These are phyloP conservation scores for Polyodon spathula DNA, from an alignment of 2,113 vertebrate genomes.

Conservation along the genomic window DNA sequence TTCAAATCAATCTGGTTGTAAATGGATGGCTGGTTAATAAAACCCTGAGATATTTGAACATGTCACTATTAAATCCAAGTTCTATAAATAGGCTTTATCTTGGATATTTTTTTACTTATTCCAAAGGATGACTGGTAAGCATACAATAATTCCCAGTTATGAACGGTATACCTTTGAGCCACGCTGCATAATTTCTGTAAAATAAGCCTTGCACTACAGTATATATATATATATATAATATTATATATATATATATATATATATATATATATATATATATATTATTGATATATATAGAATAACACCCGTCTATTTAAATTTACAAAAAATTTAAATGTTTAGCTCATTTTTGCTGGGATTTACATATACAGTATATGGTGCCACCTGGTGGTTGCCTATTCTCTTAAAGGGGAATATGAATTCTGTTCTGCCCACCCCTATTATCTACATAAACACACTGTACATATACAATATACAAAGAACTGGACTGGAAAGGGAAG, in stretches of 20 bases:
- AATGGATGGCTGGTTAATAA: constrained; percentile 22
- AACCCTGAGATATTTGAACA: constrained; percentile 13
- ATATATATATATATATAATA: too few species aligned
- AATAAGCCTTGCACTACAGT: constrained; percentile 12
- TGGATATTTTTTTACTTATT: too few species aligned
- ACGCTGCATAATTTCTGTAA: constrained; percentile 24
- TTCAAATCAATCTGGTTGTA: constrained; percentile 12
- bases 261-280: too few species aligned
- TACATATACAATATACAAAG: background rate
- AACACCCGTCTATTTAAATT: too few species aligned
- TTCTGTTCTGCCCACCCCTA: background rate
- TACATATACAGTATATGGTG: constrained; percentile 20
- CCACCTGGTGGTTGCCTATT: constrained; percentile 6
- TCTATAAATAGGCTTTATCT: too few species aligned
- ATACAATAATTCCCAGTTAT: too few species aligned
- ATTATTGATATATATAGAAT: too few species aligned
- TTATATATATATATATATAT: too few species aligned
- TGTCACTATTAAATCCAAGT: background rate
- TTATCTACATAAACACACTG: background rate
- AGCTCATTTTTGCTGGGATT: too few species aligned
- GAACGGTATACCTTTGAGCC: background rate
- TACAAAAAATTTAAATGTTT: too few species aligned
- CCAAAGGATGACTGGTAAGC: too few species aligned
- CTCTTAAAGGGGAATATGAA: background rate
- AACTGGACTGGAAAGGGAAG: constrained; percentile 12